Conservation (phyloP, 2,113 vertebrate species). For the Hylia prasina region DNA sequence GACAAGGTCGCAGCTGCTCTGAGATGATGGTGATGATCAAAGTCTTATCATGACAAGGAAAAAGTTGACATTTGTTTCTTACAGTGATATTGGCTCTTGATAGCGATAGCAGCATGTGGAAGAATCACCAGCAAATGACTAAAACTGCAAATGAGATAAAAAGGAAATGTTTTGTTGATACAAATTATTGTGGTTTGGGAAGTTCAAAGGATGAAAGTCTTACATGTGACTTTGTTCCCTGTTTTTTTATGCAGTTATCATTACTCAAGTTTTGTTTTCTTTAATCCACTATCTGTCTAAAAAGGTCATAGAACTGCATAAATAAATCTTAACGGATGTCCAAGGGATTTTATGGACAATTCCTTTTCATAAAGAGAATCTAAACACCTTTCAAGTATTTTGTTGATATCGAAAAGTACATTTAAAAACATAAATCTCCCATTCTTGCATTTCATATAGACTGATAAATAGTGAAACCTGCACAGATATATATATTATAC, state of each 20-base stretch:
- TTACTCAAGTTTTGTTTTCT: background rate
- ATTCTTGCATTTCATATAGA: background rate
- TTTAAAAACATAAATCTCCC: background rate
- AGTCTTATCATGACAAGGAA: background rate
- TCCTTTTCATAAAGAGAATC: background rate
- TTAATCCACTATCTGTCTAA: background rate
- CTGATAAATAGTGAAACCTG: background rate
- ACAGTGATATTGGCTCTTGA: background rate
- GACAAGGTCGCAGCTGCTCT: background rate
- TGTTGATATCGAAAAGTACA: background rate
- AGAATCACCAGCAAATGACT: background rate
- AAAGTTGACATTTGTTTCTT: background rate
- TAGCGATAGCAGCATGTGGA: background rate
- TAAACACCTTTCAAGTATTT: background rate
- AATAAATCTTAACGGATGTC: background rate
- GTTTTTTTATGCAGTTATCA: background rate
- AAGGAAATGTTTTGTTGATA: background rate
- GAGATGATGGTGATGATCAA: background rate
- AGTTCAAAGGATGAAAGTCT: background rate
- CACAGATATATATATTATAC: fast-evolving
- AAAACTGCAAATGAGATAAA: background rate
- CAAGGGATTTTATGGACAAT: background rate
- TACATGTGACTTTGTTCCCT: background rate
- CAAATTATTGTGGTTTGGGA: background rate
- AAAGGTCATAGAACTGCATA: background rate